A percentile compares a stretch with the other conserved stretches of the same genome.
phyloP scores from a whole-genome alignment of 2,888 invertebrate species.

The Erebia ligea region DNA sequence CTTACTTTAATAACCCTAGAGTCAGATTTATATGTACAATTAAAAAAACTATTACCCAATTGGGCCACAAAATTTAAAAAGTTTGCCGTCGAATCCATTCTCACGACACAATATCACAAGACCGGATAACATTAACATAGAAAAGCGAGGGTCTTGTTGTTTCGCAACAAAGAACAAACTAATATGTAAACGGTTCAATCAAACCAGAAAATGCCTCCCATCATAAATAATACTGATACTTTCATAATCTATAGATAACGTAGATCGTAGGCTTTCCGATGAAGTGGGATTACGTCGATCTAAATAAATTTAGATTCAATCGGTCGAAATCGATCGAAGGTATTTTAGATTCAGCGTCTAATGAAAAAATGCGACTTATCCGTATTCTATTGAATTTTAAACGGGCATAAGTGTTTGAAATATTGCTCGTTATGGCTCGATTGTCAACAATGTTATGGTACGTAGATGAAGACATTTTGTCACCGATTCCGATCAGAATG shows the following conservation, averaged over 20 bases:
- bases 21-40: slow-evolving; percentile 33
- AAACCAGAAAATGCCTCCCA: slow-evolving; percentile 5
- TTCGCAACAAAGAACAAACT: slow-evolving; percentile 40
- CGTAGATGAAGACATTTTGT: slow-evolving; percentile 64
- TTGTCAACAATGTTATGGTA: slow-evolving; percentile 55
- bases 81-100: slow-evolving; percentile 34
- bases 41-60: slow-evolving; percentile 36
- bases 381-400: slow-evolving; percentile 58
- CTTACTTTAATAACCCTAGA: slow-evolving; percentile 29
- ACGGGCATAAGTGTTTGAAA: slow-evolving; percentile 57
- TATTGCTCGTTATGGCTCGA: slow-evolving; percentile 52
- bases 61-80: slow-evolving; percentile 27
- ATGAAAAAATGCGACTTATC: slow-evolving; percentile 11
- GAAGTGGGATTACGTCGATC: slow-evolving; percentile 14
- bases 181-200: slow-evolving; percentile 20
- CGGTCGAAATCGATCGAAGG: slow-evolving; percentile 42
- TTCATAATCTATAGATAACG: not conserved
- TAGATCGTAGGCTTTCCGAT: slow-evolving; percentile 14
- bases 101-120: slow-evolving; percentile 35
- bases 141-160: slow-evolving; percentile 30
- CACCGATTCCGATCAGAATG: slow-evolving; percentile 20
- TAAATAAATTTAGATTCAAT: slow-evolving; percentile 32
- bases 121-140: slow-evolving; percentile 41
- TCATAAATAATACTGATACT: slow-evolving; percentile 14
- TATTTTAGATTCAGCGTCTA: slow-evolving; percentile 5